Conservation (phyloP, 2,797 vertebrate species). For the Falco peregrinus region DNA sequence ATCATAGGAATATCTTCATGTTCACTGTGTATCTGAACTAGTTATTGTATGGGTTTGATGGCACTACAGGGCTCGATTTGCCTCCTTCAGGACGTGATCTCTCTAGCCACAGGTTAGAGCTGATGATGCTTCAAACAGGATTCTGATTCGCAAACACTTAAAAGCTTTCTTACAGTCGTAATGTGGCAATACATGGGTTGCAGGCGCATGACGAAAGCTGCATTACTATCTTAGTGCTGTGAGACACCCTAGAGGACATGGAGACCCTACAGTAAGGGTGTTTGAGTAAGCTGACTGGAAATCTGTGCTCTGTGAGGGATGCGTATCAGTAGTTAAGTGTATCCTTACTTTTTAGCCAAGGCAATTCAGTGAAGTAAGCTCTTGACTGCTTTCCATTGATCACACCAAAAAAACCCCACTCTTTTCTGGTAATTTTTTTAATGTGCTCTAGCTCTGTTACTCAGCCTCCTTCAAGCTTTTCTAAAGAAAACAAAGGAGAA, state of each 20-base stretch:
- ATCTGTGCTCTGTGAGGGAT: fast-evolving
- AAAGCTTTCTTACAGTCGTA: neutral
- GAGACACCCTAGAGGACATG: fast-evolving
- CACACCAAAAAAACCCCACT: fast-evolving
- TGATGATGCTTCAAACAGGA: neutral
- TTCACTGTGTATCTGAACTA: fast-evolving
- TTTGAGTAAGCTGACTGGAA: neutral
- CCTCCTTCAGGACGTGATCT: neutral
- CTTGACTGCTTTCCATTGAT: neutral
- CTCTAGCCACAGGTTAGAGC: neutral
- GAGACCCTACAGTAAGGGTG: fast-evolving
- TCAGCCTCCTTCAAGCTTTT: neutral
- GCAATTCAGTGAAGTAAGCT: neutral
- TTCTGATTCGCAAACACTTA: neutral
- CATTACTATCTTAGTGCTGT: neutral
- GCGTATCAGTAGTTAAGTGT: fast-evolving
- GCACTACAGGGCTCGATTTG: neutral
- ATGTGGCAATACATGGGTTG: neutral
- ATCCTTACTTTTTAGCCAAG: no score
- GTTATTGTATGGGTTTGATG: fast-evolving
- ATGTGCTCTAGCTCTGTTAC: neutral
- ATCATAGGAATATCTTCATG: fast-evolving
- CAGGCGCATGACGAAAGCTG: neutral
- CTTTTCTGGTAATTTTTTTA: neutral
- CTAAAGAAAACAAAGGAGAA: neutral